Percentiles rank a stretch among this genome's conserved stretches.
phyloP scores from a whole-genome alignment of 2,888 invertebrate species.

The Nephrotoma appendiculata region DNA sequence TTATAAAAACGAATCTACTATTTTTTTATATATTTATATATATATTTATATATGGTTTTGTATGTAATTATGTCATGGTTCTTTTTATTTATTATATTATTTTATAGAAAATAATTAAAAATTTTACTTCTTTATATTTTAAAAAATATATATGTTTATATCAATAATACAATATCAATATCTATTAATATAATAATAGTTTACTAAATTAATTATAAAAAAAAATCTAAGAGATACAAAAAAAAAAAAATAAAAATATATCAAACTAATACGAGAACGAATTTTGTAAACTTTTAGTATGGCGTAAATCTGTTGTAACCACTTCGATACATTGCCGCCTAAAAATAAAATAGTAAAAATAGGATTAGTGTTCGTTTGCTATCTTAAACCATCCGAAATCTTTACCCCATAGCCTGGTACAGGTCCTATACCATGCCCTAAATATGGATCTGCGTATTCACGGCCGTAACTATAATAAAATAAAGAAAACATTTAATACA shows the following conservation, averaged over 20 bases:
- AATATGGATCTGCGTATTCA: slow-evolving; percentile 86
- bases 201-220: not conserved
- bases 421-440: slow-evolving; percentile 91
- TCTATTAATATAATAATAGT: not conserved
- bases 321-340: slow-evolving; percentile 88
- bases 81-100: not conserved
- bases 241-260: not conserved
- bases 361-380: not conserved
- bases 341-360: slow-evolving; percentile 25
- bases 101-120: not conserved
- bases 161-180: not conserved
- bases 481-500: not conserved
- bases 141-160: not conserved
- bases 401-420: slow-evolving; percentile 94
- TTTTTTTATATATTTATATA: not conserved
- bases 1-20: not conserved
- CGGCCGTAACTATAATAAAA: slow-evolving; percentile 57
- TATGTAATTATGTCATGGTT: not conserved
- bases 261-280: not conserved
- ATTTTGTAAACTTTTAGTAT: slow-evolving; percentile 42
- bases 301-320: slow-evolving; percentile 92
- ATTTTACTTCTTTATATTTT: not conserved
- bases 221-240: not conserved
- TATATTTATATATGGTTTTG: not conserved
- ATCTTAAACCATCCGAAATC: not conserved